These are phyloP conservation scores for Australoheros scitulus DNA, from an alignment of 2,113 vertebrate species.

Conservation along the genomic window DNA sequence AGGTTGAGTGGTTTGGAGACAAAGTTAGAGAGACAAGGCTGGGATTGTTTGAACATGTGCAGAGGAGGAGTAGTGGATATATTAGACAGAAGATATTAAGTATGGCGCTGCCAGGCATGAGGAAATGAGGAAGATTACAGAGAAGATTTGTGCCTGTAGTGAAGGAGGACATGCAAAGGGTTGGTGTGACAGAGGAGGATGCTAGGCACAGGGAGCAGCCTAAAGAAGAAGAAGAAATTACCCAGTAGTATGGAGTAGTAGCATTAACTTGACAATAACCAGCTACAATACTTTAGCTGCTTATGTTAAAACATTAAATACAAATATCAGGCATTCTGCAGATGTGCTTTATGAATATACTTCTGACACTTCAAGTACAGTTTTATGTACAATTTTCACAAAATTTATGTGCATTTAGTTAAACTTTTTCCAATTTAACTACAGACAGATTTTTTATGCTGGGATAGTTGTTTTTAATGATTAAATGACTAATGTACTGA, in stretches of 20 bases:
- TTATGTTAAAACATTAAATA: too few relatives aligned
- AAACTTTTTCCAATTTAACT: too few relatives aligned
- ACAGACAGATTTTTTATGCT: too few relatives aligned
- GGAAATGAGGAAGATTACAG: background rate
- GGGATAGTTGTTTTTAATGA: too few relatives aligned
- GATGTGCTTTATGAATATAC: too few relatives aligned
- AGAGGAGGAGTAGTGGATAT: background rate
- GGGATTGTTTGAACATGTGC: background rate
- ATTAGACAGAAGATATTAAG: background rate
- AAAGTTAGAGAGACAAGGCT: background rate
- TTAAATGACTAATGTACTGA: too few relatives aligned
- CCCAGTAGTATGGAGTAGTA: background rate
- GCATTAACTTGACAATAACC: background rate
- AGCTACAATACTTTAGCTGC: too few relatives aligned
- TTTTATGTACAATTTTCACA: too few relatives aligned
- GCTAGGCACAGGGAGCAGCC: background rate
- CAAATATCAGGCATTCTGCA: too few relatives aligned
- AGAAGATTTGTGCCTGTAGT: background rate
- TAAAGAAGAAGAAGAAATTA: background rate
- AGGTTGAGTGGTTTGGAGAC: background rate
- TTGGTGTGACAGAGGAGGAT: conserved; percentile 2
- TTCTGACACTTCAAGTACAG: too few relatives aligned
- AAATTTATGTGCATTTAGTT: too few relatives aligned
- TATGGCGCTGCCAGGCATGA: too few relatives aligned
- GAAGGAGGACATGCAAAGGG: background rate